These are phyloP conservation scores for Polypedilum pembai DNA, from an alignment of 1,140 invertebrate species.

Conservation along the genomic window DNA sequence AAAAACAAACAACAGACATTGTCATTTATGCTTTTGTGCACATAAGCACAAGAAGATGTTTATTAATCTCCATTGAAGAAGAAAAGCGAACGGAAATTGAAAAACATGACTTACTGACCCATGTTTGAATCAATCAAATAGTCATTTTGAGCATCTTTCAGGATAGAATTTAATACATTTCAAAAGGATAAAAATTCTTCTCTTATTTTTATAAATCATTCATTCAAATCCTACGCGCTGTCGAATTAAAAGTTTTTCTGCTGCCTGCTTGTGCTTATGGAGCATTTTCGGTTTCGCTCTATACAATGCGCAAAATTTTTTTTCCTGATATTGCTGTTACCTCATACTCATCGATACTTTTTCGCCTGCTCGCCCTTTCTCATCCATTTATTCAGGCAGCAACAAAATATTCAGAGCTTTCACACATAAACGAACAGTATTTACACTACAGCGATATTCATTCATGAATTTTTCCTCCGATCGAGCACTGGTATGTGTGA, in stretches of 20 bases:
- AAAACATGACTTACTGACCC: no score
- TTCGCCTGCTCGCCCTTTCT: not conserved
- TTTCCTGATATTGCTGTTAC: not conserved
- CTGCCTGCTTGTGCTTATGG: not conserved
- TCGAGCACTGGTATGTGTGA: not conserved
- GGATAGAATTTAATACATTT: no score
- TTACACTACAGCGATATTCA: not conserved
- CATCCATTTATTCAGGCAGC: not conserved
- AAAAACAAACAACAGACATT: no score
- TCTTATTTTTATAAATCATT: slow-evolving; percentile 22
- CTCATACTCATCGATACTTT: not conserved
- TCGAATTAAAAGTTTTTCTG: not conserved
- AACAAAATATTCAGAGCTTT: not conserved
- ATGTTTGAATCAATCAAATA: no score
- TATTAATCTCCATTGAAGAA: no score
- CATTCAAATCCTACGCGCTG: not conserved
- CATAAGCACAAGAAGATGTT: no score
- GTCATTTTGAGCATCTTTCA: no score
- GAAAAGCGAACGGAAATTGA: no score
- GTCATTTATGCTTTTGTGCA: no score
- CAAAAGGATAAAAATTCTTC: not conserved
- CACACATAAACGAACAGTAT: slow-evolving; percentile 17
- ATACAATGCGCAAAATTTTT: not conserved
- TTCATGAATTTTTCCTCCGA: not conserved
- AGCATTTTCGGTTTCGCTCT: not conserved